Percentiles rank a stretch among this genome's conserved stretches.
phyloP scores from a whole-genome alignment of 2,888 invertebrate species.

The Trissolcus brochymenae region DNA sequence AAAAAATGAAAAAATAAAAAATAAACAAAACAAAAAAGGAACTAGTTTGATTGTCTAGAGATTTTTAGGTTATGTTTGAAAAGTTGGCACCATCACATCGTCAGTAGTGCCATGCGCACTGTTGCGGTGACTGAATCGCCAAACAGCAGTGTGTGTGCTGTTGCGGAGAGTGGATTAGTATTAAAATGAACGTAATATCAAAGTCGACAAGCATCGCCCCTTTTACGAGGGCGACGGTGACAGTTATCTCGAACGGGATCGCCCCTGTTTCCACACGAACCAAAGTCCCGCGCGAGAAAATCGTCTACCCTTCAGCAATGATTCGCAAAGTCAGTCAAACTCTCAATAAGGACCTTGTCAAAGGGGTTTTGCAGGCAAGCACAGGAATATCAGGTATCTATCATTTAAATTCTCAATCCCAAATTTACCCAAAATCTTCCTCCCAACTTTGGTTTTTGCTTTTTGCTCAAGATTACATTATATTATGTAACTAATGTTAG shows the following conservation, averaged over 20 bases:
- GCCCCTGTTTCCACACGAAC: constrained; percentile 79
- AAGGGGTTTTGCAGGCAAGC: constrained; percentile 80
- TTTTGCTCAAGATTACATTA: constrained; percentile 5
- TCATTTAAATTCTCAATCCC: no score
- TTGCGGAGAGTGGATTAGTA: constrained; percentile 17
- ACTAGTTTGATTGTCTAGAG: not conserved
- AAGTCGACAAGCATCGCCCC: constrained; percentile 82
- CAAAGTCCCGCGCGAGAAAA: constrained; percentile 78
- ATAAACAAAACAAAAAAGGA: not conserved
- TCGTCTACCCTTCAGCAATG: constrained; percentile 73
- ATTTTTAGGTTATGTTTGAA: not conserved
- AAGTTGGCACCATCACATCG: not conserved
- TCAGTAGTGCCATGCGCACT: constrained; percentile 2
- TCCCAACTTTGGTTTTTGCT: not conserved
- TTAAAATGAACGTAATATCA: constrained; percentile 83
- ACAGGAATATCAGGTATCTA: constrained; percentile 80
- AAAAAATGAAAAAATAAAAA: not conserved
- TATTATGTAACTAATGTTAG: constrained; percentile 30
- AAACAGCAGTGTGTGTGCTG: constrained; percentile 20
- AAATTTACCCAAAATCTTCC: not conserved
- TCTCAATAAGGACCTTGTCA: constrained; percentile 80
- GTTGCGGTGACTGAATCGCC: constrained; percentile 38
- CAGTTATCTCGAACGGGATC: constrained; percentile 83
- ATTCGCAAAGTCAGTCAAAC: constrained; percentile 79
- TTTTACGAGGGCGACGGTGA: constrained; percentile 83